phyloP scores from a whole-genome alignment of 2,888 invertebrate genomes.

The Limnephilus marmoratus region DNA sequence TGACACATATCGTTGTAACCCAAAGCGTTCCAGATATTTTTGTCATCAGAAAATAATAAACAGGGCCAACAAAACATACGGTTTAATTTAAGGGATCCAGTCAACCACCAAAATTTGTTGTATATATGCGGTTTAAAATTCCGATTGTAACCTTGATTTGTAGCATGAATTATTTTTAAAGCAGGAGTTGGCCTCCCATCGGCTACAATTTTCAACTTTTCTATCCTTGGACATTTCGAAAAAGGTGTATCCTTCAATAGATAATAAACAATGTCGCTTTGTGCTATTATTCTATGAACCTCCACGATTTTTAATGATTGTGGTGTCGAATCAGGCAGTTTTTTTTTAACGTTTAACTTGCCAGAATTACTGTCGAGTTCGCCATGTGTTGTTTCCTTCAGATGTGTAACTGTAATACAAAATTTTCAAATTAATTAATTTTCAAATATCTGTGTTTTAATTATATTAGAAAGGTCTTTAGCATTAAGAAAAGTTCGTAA shows the following conservation, averaged over 20 bases:
- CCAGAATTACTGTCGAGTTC: background rate
- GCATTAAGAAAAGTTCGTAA: no score
- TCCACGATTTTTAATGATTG: background rate
- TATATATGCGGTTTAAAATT: background rate
- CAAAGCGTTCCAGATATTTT: background rate
- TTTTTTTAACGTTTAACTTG: background rate
- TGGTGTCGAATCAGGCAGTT: background rate
- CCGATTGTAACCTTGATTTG: background rate
- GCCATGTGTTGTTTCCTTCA: background rate
- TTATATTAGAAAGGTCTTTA: no score
- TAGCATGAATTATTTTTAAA: background rate
- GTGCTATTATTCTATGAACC: background rate
- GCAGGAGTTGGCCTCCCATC: background rate
- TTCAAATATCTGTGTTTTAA: background rate
- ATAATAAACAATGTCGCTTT: background rate
- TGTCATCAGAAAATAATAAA: background rate
- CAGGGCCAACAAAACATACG: background rate
- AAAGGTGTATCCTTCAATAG: background rate
- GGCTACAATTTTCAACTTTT: background rate
- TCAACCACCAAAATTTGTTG: background rate
- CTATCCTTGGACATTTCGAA: background rate
- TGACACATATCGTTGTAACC: conserved; percentile 6
- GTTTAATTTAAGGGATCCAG: background rate
- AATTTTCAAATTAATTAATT: background rate
- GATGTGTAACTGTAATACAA: background rate